Evolutionary conservation across 1,140 invertebrate species (phyloP).

Genomic region (Temnothorax curvispinosus): DNA sequence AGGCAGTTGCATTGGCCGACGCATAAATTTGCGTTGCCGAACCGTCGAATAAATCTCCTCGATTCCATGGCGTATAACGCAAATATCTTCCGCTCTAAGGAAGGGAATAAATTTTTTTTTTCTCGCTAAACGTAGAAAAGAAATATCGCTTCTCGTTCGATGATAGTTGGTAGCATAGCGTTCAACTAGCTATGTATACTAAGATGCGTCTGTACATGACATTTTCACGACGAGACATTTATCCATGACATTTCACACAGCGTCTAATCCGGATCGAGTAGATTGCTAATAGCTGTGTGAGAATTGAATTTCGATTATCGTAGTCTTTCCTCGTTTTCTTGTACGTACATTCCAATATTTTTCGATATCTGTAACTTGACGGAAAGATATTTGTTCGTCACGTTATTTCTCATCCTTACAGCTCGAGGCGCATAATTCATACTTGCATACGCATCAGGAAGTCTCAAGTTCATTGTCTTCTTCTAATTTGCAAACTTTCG

Average conservation of each 20-base stretch:
- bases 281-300: not conserved
- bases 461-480: not conserved
- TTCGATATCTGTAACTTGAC: not conserved
- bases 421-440: not conserved
- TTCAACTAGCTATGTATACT: not conserved
- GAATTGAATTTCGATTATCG: not conserved
- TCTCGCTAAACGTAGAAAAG: not conserved
- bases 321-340: not conserved
- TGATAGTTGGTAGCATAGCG: conserved; percentile 11
- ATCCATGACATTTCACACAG: conserved; percentile 55
- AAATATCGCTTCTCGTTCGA: not conserved
- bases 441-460: not conserved
- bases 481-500: not conserved
- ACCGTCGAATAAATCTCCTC: not conserved
- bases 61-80: not conserved
- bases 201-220: conserved; percentile 34
- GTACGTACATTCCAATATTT: not conserved
- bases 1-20: not conserved
- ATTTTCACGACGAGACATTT: conserved; percentile 59
- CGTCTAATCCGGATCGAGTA: not conserved
- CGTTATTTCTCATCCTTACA: not conserved
- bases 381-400: not conserved
- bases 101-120: not conserved
- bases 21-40: conserved; percentile 27
- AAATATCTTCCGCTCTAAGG: not conserved